Conservation (phyloP, 1,140 invertebrate genomes). For the Papilio helenus region DNA sequence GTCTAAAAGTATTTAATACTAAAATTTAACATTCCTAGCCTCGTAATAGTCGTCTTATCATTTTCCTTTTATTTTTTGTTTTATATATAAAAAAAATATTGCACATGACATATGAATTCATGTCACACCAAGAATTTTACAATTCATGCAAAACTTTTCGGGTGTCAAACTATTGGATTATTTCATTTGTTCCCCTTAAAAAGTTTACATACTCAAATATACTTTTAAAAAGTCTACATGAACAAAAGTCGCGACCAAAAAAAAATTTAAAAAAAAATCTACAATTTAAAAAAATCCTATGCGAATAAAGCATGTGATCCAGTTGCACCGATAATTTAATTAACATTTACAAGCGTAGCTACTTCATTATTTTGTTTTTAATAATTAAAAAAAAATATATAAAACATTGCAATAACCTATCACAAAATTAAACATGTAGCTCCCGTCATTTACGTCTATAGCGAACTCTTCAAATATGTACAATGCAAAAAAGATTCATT, state of each 20-base stretch:
- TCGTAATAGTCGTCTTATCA: slow-evolving; percentile 55
- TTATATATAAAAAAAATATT: slow-evolving; percentile 34
- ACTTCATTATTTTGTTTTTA: slow-evolving; percentile 57
- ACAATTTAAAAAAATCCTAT: slow-evolving; percentile 28
- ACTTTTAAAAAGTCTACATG: background rate
- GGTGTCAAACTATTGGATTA: background rate
- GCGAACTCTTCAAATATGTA: slow-evolving; percentile 70
- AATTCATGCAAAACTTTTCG: background rate
- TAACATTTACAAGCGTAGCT: slow-evolving; percentile 60
- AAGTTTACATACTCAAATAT: background rate
- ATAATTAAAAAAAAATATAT: slow-evolving; percentile 50
- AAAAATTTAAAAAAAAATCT: background rate
- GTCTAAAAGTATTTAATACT: slow-evolving; percentile 43
- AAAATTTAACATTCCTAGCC: slow-evolving; percentile 53
- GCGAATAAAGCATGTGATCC: slow-evolving; percentile 47
- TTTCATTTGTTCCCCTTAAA: background rate
- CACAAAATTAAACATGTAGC: slow-evolving; percentile 63
- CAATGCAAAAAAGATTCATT: slow-evolving; percentile 70
- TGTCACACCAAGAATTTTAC: background rate
- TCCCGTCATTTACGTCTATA: slow-evolving; percentile 54
- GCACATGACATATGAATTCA: background rate
- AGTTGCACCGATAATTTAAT: slow-evolving; percentile 45
- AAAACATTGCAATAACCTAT: slow-evolving; percentile 73
- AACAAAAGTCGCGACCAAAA: background rate
- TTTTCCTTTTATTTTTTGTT: slow-evolving; percentile 44